A percentile compares a stretch with the other conserved stretches of the same genome.
Conservation (phyloP, 2,888 invertebrate genomes). For the Alloplasta piceator region DNA sequence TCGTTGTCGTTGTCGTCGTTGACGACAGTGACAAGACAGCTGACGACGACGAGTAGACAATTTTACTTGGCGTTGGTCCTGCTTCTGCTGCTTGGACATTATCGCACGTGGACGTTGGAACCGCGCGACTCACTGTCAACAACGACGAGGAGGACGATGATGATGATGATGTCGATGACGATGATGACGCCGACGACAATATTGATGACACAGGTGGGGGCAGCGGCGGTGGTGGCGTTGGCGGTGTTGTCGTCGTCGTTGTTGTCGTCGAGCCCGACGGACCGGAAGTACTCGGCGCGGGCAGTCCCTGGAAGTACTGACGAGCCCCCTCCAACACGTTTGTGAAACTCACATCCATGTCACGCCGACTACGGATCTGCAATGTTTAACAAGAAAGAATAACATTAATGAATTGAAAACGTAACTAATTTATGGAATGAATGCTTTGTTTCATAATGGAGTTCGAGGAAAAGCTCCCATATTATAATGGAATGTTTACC, state of each 20-base stretch:
- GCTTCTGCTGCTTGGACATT: constrained; percentile 56
- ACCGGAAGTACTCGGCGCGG: constrained; percentile 85
- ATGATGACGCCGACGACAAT: constrained; percentile 57
- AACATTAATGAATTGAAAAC: not conserved
- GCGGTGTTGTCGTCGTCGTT: constrained; percentile 64
- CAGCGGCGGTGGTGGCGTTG: constrained; percentile 52
- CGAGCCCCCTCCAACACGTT: constrained; percentile 93
- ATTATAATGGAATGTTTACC: no score
- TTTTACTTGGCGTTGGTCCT: constrained; percentile 32
- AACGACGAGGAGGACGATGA: constrained; percentile 43
- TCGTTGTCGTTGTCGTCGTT: constrained; percentile 40
- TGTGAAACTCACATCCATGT: constrained; percentile 91
- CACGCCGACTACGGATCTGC: constrained; percentile 83
- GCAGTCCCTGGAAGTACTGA: constrained; percentile 92
- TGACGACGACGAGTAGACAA: constrained; percentile 35
- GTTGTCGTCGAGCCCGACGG: constrained; percentile 74
- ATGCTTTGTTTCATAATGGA: no score
- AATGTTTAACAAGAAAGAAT: constrained; percentile 61
- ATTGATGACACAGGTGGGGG: constrained; percentile 53
- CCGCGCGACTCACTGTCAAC: constrained; percentile 53
- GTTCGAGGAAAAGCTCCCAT: no score
- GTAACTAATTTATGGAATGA: no score
- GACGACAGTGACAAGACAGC: constrained; percentile 55
- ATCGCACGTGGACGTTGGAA: constrained; percentile 61
- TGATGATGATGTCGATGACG: constrained; percentile 19